Evolutionary conservation across 1,140 invertebrate genomes (phyloP).

Genomic region (Probaryconus sp.): DNA sequence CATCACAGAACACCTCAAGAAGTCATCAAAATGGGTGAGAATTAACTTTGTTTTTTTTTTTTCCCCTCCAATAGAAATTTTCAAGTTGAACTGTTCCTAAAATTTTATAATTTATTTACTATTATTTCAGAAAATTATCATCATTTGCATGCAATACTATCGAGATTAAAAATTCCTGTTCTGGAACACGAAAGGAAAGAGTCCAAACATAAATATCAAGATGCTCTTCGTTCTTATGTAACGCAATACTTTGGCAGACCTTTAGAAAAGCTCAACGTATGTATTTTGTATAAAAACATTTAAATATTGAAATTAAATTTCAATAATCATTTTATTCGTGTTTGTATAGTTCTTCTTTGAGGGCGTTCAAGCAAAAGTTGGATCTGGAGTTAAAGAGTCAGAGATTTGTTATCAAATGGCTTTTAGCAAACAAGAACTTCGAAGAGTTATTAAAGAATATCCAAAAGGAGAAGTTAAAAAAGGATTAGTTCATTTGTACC

Average conservation of each 20-base stretch:
- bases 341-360: constrained; percentile 93
- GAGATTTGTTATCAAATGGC: constrained; percentile 99
- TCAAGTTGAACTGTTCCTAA: constrained; percentile 1
- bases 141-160: constrained; percentile 92
- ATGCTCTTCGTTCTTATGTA: constrained; percentile 94
- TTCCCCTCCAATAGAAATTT: too few relatives aligned
- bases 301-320: neutral
- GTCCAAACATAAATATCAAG: constrained; percentile 93
- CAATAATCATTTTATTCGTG: constrained; percentile 41
- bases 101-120: constrained; percentile 10
- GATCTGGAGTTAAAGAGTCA: constrained; percentile 95
- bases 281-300: constrained; percentile 43
- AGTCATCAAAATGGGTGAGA: constrained; percentile 94
- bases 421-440: constrained; percentile 97
- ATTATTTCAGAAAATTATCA: constrained; percentile 94
- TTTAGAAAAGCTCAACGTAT: constrained; percentile 95
- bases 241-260: constrained; percentile 96
- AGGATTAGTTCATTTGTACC: constrained; percentile 95
- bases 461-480: constrained; percentile 97
- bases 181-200: constrained; percentile 94
- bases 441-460: constrained; percentile 97
- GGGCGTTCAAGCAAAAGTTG: constrained; percentile 93
- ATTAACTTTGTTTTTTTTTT: constrained; percentile 13
- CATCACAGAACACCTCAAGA: constrained; percentile 96
- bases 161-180: constrained; percentile 93